Evolutionary conservation across 1,140 invertebrate genomes (phyloP), one percentile per base, ranked within the genome.

Genomic region (Planococcus citri): DNA sequence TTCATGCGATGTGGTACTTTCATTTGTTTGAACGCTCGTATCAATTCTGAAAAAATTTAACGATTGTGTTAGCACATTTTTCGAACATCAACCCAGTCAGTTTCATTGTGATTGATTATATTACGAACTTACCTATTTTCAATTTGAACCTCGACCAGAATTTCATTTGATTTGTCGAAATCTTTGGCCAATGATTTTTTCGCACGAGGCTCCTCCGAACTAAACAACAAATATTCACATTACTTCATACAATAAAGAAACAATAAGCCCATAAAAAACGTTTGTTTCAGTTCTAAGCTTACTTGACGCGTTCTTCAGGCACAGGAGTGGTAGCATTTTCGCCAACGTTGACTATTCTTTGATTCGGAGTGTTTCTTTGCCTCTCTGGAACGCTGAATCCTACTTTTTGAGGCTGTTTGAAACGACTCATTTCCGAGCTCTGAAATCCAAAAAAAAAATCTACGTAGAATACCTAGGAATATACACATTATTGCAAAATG

Each of bases 401-500:
- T 27, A 64, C 60, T 64, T 64, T 64, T 27, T 64, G 60, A 6
- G 60, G 60, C 17, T 64, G 60, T 17, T 64, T 64, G 60, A 64
- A 64, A 25, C 60, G 60, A 17, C 3, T 6, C 12, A 64, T 27
- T 64, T 64, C 60, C 12, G 60, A 64, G 22, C 25, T 64, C 60
- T 64, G 17, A 20, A 58, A 58, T 8, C 17, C 3, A 58, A 58
- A 58, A 58, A n/a, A n/a, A n/a, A n/a, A n/a, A 41, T 41, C 37
- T 10, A 41, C 37, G n/a, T n/a, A n/a, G n/a, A n/a, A n/a, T n/a
- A n/a, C n/a, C n/a, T n/a, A n/a, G n/a, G n/a, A n/a, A n/a, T n/a
- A n/a, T n/a, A n/a, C n/a, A 12, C 29, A 33, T 33, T 33, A 33
- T 12, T 33, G 3, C 29, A 33, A 33, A 33, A 33, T 12, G 29